A percentile compares a stretch with the other conserved stretches of the same genome.
phyloP scores from a whole-genome alignment of 2,797 vertebrate genomes.

The Valencia hispanica region DNA sequence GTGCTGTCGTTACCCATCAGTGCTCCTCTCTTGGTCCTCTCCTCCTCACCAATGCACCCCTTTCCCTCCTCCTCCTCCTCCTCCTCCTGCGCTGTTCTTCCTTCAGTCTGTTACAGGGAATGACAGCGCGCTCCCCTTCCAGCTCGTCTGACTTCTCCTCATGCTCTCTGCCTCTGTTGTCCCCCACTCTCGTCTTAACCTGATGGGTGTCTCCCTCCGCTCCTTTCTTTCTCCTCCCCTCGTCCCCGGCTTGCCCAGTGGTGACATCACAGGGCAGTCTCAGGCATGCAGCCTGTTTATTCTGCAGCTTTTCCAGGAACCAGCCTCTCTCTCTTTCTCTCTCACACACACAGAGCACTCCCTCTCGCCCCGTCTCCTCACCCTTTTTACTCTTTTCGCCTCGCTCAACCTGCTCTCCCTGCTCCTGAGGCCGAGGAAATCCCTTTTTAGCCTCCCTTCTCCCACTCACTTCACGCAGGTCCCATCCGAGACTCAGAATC shows the following conservation, averaged over 20 bases:
- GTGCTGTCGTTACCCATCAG: constrained; percentile 66
- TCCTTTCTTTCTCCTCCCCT: constrained; percentile 55
- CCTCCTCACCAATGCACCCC: constrained; percentile 31
- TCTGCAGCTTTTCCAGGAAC: constrained; percentile 80
- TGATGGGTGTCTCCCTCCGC: constrained; percentile 59
- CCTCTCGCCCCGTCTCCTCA: constrained; percentile 26
- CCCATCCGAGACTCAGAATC: constrained; percentile 12
- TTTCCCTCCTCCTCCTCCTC: constrained; percentile 30
- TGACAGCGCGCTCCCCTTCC: constrained; percentile 33
- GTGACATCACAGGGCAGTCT: constrained; percentile 79
- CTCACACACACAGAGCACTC: constrained; percentile 11
- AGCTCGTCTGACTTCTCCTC: constrained; percentile 51
- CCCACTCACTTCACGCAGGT: constrained; percentile 28
- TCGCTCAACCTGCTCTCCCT: constrained; percentile 50
- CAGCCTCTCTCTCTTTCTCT: constrained; percentile 33
- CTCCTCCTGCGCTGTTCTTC: constrained; percentile 27
- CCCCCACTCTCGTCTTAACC: constrained; percentile 57
- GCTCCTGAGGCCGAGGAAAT: constrained; percentile 58
- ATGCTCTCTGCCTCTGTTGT: constrained; percentile 35
- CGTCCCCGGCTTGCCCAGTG: constrained; percentile 62
- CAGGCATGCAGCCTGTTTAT: constrained; percentile 77
- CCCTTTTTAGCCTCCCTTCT: constrained; percentile 46
- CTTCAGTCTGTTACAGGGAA: constrained; percentile 24
- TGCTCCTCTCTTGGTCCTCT: constrained; percentile 44
- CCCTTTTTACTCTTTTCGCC: constrained; percentile 27